Evolutionary conservation across 2,797 vertebrate genomes (phyloP), one percentile per base, ranked within the genome.

Genomic region (Phyllotis vaccarum): DNA sequence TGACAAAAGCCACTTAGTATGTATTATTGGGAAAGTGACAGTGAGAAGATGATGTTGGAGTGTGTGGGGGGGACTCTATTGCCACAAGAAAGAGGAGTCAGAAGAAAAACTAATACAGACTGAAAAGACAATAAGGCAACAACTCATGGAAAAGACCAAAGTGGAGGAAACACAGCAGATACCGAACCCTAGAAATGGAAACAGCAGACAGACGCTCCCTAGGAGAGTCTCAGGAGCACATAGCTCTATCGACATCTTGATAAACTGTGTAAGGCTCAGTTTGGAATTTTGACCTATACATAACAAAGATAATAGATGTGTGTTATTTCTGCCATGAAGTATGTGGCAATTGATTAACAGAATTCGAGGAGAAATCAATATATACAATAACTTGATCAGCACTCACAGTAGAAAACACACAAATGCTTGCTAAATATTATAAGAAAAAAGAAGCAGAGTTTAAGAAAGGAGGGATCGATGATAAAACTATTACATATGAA

Each of bases 321-420:
- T 54, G 5, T 17, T 56, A 14, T 75, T 76, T 90, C 58, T 75
- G 27, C 2, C 43, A 54, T 2, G 11, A 56, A 37, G 14, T 72
- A 16, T 52, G 2, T 19, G 31, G 16, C 16, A 70, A 88, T 72
- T 46, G 66, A 6, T 90, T 58, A 74, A 13, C 79, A 37, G 12
- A 92, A 16, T n/a, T n/a, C n/a, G n/a, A 60, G 34, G 34, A 37
- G 46, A 95, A 87, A 86, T 17, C 24, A 83, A 29, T 58, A 49
- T 13, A 83, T 19, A n/a, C 3, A 31, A 11, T 40, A 82, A 82
- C 7, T 46, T 89, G n/a, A 74, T 95, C 10, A 66, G 58, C 31
- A 40, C 6, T 68, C 22, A 17, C 2, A 78, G 2, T 37, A 79
- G 43, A 6, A 76, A 81, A 22, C 92, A 58, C 76, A 46, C 6